These are phyloP conservation scores for Macrotrachela quadricornifera DNA, from an alignment of 1,140 invertebrate species.

Conservation along the genomic window DNA sequence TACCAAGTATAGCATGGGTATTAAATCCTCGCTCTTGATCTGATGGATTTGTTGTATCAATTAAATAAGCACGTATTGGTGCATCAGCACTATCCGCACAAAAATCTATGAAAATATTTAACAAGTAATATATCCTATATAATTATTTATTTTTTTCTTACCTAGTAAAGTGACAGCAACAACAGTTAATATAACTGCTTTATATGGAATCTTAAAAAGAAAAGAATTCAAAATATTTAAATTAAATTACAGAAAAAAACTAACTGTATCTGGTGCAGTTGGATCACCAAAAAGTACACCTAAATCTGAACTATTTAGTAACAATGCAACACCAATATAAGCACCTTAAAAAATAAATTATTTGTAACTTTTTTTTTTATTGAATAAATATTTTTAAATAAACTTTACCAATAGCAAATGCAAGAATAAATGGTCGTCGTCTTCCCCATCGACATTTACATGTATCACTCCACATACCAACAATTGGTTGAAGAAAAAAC, in stretches of 20 bases:
- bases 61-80: slow-evolving; percentile 1
- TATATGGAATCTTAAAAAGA: slow-evolving; percentile 1
- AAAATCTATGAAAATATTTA: background rate
- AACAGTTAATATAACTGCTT: background rate
- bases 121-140: no score
- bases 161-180: background rate
- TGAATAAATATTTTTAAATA: no score
- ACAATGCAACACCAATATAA: background rate
- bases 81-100: slow-evolving; percentile 2
- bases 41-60: slow-evolving; percentile 1
- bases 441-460: slow-evolving; percentile 22
- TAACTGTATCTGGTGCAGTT: background rate
- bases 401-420: background rate
- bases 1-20: slow-evolving; percentile 2
- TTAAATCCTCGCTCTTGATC: slow-evolving; percentile 8
- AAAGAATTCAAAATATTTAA: background rate
- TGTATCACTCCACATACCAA: slow-evolving; percentile 22
- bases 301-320: background rate
- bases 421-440: slow-evolving; percentile 32
- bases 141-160: no score
- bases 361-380: no score
- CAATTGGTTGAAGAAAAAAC: slow-evolving; percentile 4
- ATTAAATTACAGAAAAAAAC: background rate
- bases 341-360: background rate
- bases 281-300: background rate